A percentile compares a stretch with the other conserved stretches of the same genome.
phyloP scores from a whole-genome alignment of 2,797 vertebrate genomes.

The Huso huso region DNA sequence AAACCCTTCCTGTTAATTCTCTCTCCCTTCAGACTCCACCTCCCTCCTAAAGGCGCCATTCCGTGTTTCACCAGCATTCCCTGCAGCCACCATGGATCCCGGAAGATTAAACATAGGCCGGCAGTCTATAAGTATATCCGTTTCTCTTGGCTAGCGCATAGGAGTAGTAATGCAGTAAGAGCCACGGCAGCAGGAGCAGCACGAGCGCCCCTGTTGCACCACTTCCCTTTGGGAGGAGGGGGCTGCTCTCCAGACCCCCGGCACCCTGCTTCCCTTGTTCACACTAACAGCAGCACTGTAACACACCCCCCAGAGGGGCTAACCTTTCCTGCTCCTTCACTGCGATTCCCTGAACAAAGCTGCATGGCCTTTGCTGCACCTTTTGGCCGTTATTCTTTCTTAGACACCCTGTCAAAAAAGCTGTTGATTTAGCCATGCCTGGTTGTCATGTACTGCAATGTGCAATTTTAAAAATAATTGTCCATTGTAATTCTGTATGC shows the following conservation, averaged over 20 bases:
- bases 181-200: neutral
- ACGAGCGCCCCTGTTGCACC: neutral
- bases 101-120: conserved; percentile 45
- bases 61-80: conserved; percentile 41
- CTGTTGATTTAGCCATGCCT: no score
- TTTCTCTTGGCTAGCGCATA: neutral
- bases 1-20: conserved; percentile 8
- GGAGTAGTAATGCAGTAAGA: neutral
- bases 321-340: no score
- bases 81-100: conserved; percentile 31
- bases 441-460: no score
- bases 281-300: no score
- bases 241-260: neutral
- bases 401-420: no score
- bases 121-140: conserved; percentile 46
- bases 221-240: neutral
- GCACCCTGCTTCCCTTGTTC: no score
- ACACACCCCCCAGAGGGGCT: no score
- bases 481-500: no score
- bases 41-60: conserved; percentile 42
- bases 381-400: neutral
- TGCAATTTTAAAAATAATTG: no score
- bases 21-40: conserved; percentile 34
- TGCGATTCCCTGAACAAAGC: neutral
- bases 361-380: neutral